A percentile compares a stretch with the other conserved stretches of the same genome.
These are phyloP conservation scores for Lasioglossum morio DNA, from an alignment of 2,888 invertebrate species.

Conservation along the genomic window DNA sequence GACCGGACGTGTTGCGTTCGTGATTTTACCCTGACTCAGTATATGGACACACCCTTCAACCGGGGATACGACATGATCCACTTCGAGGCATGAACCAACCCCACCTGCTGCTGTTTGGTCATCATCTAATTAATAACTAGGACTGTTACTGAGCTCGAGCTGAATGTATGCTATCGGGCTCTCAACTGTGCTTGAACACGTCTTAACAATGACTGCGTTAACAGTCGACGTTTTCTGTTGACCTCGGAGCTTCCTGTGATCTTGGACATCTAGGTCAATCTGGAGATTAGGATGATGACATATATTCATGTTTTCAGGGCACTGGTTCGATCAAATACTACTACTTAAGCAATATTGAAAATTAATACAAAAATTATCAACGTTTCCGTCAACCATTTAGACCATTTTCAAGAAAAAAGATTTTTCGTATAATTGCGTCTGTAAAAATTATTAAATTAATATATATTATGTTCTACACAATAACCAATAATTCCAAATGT, in stretches of 20 bases:
- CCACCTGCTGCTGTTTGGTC: constrained; percentile 42
- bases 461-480: too few species aligned
- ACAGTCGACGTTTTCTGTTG: background rate
- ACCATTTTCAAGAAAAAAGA: too few species aligned
- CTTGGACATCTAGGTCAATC: background rate
- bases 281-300: background rate
- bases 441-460: too few species aligned
- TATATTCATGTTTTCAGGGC: too few species aligned
- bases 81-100: constrained; percentile 52
- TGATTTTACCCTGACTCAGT: background rate
- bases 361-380: too few species aligned
- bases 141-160: constrained; percentile 28
- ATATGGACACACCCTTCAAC: constrained; percentile 41
- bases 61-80: constrained; percentile 59
- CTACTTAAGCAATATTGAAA: too few species aligned
- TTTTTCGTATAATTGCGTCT: too few species aligned
- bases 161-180: background rate
- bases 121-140: constrained; percentile 69
- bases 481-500: too few species aligned
- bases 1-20: constrained; percentile 23
- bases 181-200: background rate
- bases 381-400: too few species aligned
- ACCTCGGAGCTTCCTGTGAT: background rate
- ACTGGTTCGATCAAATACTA: too few species aligned
- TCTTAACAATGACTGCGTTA: background rate